These are phyloP conservation scores for Agelaius phoeniceus DNA, from an alignment of 2,113 vertebrate species.

Conservation along the genomic window DNA sequence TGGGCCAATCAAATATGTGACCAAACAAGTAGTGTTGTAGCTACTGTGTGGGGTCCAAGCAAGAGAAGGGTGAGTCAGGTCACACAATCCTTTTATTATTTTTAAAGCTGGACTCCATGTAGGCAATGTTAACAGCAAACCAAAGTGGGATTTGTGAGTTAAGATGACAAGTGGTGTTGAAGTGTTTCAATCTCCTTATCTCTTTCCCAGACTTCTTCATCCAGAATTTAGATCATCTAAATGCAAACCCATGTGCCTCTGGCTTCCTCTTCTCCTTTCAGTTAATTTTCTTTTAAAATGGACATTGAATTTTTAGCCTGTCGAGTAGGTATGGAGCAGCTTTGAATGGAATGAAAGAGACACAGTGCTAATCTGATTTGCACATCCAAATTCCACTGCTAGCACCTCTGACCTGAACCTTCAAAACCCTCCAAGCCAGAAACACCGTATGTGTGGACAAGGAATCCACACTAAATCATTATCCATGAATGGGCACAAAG, in stretches of 20 bases:
- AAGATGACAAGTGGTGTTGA: neutral
- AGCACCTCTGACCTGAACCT: neutral
- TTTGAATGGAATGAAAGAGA: neutral
- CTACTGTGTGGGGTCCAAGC: rapidly evolving
- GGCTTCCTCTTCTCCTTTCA: neutral
- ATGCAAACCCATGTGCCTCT: neutral
- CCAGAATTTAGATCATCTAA: neutral
- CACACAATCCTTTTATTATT: neutral
- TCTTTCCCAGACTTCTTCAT: neutral
- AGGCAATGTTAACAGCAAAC: neutral
- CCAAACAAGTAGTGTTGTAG: rapidly evolving
- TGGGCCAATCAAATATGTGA: neutral
- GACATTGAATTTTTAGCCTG: neutral
- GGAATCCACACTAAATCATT: neutral
- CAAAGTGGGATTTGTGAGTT: neutral
- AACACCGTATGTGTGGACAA: neutral
- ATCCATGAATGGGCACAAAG: rapidly evolving
- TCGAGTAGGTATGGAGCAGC: neutral
- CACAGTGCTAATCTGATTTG: neutral
- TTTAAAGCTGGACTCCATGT: neutral
- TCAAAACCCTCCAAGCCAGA: neutral
- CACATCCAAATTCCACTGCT: neutral
- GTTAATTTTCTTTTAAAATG: neutral
- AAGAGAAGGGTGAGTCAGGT: neutral
- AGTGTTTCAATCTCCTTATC: neutral